phyloP scores from a whole-genome alignment of 35 echinoderm and acorn worm genomes.

The Acanthaster planci region DNA sequence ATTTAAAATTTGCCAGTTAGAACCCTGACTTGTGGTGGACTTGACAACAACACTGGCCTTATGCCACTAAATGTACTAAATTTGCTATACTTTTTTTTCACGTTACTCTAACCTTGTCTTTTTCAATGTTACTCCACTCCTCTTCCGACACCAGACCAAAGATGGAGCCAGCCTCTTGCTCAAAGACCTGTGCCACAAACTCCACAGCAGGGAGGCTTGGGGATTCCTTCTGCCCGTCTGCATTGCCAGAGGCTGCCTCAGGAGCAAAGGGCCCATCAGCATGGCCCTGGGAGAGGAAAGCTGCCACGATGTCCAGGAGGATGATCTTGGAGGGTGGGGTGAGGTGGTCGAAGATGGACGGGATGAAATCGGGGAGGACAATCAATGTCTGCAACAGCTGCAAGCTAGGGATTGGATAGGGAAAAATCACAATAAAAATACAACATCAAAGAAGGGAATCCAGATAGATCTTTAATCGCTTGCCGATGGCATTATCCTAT shows the following conservation, averaged over 20 bases:
- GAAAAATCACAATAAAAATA: background rate
- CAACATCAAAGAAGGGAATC: no score
- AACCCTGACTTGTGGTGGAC: no score
- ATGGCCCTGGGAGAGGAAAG: background rate
- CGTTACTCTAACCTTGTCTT: background rate
- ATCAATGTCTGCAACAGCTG: slow-evolving; percentile 21
- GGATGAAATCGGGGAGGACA: slow-evolving; percentile 10
- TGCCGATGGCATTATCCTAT: no score
- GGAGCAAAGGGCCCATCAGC: background rate
- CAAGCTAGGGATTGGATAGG: background rate
- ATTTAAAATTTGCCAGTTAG: no score
- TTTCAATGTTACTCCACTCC: slow-evolving; percentile 10
- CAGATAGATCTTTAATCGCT: no score
- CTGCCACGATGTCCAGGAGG: slow-evolving; percentile 25
- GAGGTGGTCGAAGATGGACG: background rate
- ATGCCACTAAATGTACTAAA: no score
- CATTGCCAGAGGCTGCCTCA: background rate
- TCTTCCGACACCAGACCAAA: slow-evolving; percentile 11
- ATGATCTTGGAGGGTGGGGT: background rate
- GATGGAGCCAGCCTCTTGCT: background rate
- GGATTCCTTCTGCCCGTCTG: background rate
- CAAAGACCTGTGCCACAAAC: background rate
- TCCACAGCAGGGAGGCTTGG: background rate
- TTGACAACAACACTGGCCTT: no score
- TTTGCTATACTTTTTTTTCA: no score